Percentiles rank a stretch among this genome's conserved stretches.
Evolutionary conservation across 2,888 invertebrate species (phyloP).

Genomic region (Cephus sareptanus): DNA sequence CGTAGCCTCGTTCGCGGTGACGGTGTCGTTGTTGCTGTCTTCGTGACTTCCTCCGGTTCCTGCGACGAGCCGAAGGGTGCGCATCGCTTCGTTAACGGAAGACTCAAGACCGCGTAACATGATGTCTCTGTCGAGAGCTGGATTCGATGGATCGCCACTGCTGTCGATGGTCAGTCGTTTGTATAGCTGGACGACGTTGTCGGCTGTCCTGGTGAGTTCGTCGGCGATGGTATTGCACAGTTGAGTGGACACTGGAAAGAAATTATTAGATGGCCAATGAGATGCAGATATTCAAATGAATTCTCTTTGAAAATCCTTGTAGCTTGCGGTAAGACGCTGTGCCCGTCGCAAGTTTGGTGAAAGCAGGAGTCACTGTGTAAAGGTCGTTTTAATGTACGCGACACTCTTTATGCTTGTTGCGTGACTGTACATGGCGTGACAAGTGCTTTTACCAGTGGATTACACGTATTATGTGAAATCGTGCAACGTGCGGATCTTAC

Average conservation of each 20-base stretch:
- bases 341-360: background rate
- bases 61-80: slow-evolving; percentile 60
- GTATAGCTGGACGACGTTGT: slow-evolving; percentile 79
- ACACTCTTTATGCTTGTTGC: background rate
- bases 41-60: slow-evolving; percentile 44
- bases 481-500: slow-evolving; percentile 49
- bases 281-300: slow-evolving; percentile 4
- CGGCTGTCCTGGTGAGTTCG: slow-evolving; percentile 75
- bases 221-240: slow-evolving; percentile 73
- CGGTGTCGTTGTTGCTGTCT: slow-evolving; percentile 47
- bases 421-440: background rate
- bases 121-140: slow-evolving; percentile 63
- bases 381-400: background rate
- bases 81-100: slow-evolving; percentile 64
- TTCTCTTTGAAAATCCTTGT: slow-evolving; percentile 17
- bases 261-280: background rate
- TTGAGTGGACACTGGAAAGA: slow-evolving; percentile 71
- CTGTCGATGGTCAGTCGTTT: slow-evolving; percentile 72
- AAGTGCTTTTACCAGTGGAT: slow-evolving; percentile 2
- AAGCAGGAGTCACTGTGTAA: slow-evolving; percentile 1
- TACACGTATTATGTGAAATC: slow-evolving; percentile 19
- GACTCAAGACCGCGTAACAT: slow-evolving; percentile 66
- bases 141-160: slow-evolving; percentile 52
- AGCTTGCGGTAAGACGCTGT: background rate
- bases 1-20: slow-evolving; percentile 67